Evolutionary conservation across 2,888 invertebrate genomes (phyloP), one percentile per base, ranked within the genome.

Genomic region (Eilema sororculum): DNA sequence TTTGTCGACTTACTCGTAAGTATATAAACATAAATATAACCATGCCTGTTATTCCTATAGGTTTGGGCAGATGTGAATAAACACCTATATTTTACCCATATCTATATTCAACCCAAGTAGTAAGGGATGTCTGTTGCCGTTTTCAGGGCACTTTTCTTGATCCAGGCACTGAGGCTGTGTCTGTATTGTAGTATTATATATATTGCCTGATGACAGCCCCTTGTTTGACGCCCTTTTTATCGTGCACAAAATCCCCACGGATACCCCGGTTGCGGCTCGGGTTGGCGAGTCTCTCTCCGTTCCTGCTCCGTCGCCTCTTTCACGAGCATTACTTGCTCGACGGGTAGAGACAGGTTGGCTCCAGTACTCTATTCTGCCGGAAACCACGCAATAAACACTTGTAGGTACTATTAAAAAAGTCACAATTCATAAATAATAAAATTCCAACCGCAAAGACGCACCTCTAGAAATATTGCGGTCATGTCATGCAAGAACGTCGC

Each of bases 401-500:
- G 6, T 2, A 59, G 25, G 16, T 59, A 30, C 16, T 59, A 30
- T 37, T 12, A n/a, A 61, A 22, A 33, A n/a, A 62, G n/a, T n/a
- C 30, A 16, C 24, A 22, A 52, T 52, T 46, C 52, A 64, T 2
- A n/a, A 30, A 30, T 22, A 64, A 5, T 12, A 52, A 64, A 30
- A 24, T 6, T 24, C 10, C 2, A 22, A 56, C 28, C 30, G 12
- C 58, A 58, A 65, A 52, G 52, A 56, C 64, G 64, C 52, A 28
- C 64, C 30, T 30, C 52, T 65, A 56, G 59, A 69, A 71, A 62
- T 68, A 72, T 78, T 75, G 73, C 70, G 76, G 74, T 74, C 73
- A 72, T 73, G 58, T 72, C 71, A 74, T 72, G 75, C 73, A 77
- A 77, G 41, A 68, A 67, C 66, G 66, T 81, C 66, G 80, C 81